Conservation (phyloP, 2,113 vertebrate genomes). For the Tetraodon nigroviridis region DNA sequence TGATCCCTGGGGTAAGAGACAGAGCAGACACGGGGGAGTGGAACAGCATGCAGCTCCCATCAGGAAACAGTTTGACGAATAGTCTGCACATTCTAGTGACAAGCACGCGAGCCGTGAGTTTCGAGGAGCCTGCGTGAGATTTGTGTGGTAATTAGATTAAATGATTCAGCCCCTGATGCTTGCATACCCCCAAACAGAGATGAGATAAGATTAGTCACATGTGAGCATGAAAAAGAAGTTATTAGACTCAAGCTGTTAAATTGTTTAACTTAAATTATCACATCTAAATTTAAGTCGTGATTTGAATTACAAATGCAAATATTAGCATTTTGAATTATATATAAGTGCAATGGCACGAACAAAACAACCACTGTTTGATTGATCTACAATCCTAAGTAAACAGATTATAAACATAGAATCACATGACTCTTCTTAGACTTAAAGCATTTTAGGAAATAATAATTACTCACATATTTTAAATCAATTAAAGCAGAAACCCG, state of each 20-base stretch:
- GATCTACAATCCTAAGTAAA: background rate
- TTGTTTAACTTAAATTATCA: conserved; percentile 40
- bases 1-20: conserved; percentile 41
- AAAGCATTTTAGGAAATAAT: too few relatives aligned
- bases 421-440: too few relatives aligned
- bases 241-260: conserved; percentile 56
- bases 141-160: conserved; percentile 75
- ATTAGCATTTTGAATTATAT: conserved; percentile 21
- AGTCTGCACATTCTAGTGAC: conserved; percentile 72
- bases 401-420: too few relatives aligned
- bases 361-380: background rate
- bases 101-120: conserved; percentile 71
- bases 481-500: too few relatives aligned
- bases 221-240: conserved; percentile 44
- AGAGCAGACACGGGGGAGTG: conserved; percentile 45
- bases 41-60: conserved; percentile 46
- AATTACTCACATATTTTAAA: too few relatives aligned
- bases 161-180: conserved; percentile 67
- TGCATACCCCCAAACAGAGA: conserved; percentile 46
- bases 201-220: conserved; percentile 59
- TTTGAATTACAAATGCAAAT: conserved; percentile 30
- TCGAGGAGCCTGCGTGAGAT: conserved; percentile 48
- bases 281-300: conserved; percentile 30
- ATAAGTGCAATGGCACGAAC: background rate
- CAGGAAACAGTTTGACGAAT: conserved; percentile 74